phyloP scores from a whole-genome alignment of 2,113 vertebrate species.

The Sialia sialis region DNA sequence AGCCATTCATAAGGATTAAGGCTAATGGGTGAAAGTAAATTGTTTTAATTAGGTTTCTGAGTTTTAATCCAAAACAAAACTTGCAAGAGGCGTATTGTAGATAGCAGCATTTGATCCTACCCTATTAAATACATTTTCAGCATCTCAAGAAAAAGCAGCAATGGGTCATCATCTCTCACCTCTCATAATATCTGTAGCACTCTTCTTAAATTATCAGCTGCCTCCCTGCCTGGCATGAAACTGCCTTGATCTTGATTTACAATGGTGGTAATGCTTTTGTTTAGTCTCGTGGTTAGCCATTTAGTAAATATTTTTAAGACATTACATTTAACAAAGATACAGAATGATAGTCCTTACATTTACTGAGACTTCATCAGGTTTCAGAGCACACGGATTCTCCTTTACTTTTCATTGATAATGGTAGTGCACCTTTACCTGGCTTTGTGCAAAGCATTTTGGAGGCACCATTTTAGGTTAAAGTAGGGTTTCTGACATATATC shows the following conservation, averaged over 20 bases:
- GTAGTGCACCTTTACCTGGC: conserved; percentile 29
- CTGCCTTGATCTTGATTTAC: conserved; percentile 74
- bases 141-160: conserved; percentile 47
- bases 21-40: conserved; percentile 65
- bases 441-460: neutral
- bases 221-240: conserved; percentile 69
- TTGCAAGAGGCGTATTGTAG: conserved; percentile 35
- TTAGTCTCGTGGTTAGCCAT: conserved; percentile 71
- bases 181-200: conserved; percentile 52
- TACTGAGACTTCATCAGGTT: neutral
- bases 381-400: neutral
- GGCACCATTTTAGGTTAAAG: neutral
- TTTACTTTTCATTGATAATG: neutral
- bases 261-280: conserved; percentile 70
- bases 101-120: conserved; percentile 40
- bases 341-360: conserved; percentile 42
- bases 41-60: conserved; percentile 71
- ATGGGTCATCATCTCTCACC: conserved; percentile 55
- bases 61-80: conserved; percentile 69
- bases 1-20: conserved; percentile 67
- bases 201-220: conserved; percentile 60
- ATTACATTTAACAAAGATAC: conserved; percentile 55
- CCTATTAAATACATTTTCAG: conserved; percentile 44
- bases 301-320: conserved; percentile 71
- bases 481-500: neutral